Evolutionary conservation across 1,140 invertebrate genomes (phyloP).

Genomic region (Hylaeus volcanicus): DNA sequence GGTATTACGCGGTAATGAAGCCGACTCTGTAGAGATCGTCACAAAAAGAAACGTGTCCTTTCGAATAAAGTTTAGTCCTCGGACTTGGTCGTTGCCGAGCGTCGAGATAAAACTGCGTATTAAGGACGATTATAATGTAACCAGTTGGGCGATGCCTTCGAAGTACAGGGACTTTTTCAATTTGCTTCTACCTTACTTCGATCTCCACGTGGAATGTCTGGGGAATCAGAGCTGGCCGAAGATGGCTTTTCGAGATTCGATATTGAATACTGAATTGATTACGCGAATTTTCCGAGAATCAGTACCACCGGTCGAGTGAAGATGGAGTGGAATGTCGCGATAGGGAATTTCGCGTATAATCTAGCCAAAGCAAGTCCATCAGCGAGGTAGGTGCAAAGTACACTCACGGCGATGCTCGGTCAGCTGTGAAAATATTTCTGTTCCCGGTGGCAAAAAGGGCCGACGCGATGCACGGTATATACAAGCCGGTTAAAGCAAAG

Average conservation of each 20-base stretch:
- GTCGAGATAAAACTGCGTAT: neutral
- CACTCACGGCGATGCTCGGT: conserved; percentile 54
- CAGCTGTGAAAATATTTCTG: conserved; percentile 68
- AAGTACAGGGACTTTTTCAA: too few species aligned
- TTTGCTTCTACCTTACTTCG: neutral
- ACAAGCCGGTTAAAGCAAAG: conserved; percentile 45
- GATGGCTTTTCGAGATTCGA: too few species aligned
- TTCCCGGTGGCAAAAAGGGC: conserved; percentile 60
- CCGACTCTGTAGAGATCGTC: neutral
- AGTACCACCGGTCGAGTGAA: neutral
- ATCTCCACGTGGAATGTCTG: neutral
- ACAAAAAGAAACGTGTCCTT: neutral
- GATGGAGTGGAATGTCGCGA: neutral
- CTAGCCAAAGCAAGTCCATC: conserved; percentile 45
- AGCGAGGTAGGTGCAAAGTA: conserved; percentile 56
- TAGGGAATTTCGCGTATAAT: conserved; percentile 56
- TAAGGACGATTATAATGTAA: neutral
- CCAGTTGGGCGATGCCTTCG: neutral
- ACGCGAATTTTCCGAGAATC: neutral
- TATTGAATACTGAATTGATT: too few species aligned
- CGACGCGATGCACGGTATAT: conserved; percentile 36
- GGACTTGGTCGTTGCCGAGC: neutral
- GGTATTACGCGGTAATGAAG: conserved; percentile 23
- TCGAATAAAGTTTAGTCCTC: neutral
- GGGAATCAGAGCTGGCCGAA: too few species aligned